phyloP scores from a whole-genome alignment of 30 jellyfish, hydroid and myxozoan genomes.

The Turritopsis rubra region DNA sequence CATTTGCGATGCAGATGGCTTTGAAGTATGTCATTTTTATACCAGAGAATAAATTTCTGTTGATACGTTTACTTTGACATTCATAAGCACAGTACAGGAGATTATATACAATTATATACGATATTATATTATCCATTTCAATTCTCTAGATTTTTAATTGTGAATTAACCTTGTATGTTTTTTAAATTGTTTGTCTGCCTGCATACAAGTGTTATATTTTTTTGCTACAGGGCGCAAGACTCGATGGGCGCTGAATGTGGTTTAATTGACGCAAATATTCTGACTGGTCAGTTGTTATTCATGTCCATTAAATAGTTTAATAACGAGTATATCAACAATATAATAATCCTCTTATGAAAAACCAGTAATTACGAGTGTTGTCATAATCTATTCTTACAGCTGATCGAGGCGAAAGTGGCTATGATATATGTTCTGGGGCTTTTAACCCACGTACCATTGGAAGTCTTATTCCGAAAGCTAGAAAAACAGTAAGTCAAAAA shows the following conservation, averaged over 20 bases:
- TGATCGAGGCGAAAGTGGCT: neutral
- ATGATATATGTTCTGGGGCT: constrained; percentile 27
- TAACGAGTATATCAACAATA: neutral
- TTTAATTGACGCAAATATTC: neutral
- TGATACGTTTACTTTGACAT: too few relatives aligned
- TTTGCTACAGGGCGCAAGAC: constrained; percentile 21
- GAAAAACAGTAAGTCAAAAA: neutral
- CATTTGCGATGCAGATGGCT: constrained; percentile 79
- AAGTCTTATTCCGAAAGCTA: constrained; percentile 29
- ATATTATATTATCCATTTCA: too few relatives aligned
- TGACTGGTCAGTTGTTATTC: constrained; percentile 1
- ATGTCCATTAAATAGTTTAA: too few relatives aligned
- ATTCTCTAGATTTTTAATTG: too few relatives aligned
- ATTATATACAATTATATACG: too few relatives aligned
- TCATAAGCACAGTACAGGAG: too few relatives aligned
- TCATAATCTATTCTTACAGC: neutral
- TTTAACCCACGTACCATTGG: constrained; percentile 20
- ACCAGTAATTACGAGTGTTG: neutral
- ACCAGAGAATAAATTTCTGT: too few relatives aligned
- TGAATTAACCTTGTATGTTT: too few relatives aligned
- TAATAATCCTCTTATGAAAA: neutral
- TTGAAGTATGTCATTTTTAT: too few relatives aligned
- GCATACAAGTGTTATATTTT: too few relatives aligned
- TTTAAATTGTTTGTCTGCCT: too few relatives aligned
- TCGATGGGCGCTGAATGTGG: constrained; percentile 15